Percentiles rank a stretch among this genome's conserved stretches.
Evolutionary conservation across 1,140 invertebrate genomes (phyloP).

Genomic region (Brachionus paranguensis): DNA sequence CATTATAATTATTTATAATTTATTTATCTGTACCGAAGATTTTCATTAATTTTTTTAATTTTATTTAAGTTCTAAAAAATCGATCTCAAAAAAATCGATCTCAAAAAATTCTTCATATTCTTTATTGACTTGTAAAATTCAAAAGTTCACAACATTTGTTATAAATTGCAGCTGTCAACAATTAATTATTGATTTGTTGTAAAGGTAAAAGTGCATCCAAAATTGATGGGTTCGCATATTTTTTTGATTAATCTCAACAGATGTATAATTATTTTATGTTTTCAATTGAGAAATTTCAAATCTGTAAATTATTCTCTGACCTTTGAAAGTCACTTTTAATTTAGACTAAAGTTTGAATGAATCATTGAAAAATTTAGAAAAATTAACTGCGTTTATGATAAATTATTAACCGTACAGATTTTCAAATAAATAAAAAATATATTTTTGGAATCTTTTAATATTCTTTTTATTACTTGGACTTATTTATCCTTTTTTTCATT

Average conservation of each 20-base stretch:
- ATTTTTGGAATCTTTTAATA: no score
- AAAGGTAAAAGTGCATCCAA: not conserved
- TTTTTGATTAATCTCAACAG: not conserved
- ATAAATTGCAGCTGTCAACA: not conserved
- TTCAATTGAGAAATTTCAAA: not conserved
- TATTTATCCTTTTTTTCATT: no score
- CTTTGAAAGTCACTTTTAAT: not conserved
- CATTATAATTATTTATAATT: no score
- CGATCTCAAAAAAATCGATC: no score
- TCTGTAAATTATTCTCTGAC: not conserved
- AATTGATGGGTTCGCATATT: not conserved
- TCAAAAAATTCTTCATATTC: not conserved
- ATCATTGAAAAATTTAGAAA: no score
- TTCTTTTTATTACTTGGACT: no score
- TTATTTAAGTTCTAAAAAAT: no score
- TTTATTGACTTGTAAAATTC: not conserved
- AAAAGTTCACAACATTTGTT: not conserved
- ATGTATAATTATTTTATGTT: not conserved
- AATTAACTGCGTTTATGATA: no score
- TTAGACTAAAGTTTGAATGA: not conserved
- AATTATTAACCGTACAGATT: no score
- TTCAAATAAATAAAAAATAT: no score
- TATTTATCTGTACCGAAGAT: no score
- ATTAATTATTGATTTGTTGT: not conserved
- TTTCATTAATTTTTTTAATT: no score